Evolutionary conservation across 2,797 vertebrate genomes (phyloP).

Genomic region (Lophius americanus): DNA sequence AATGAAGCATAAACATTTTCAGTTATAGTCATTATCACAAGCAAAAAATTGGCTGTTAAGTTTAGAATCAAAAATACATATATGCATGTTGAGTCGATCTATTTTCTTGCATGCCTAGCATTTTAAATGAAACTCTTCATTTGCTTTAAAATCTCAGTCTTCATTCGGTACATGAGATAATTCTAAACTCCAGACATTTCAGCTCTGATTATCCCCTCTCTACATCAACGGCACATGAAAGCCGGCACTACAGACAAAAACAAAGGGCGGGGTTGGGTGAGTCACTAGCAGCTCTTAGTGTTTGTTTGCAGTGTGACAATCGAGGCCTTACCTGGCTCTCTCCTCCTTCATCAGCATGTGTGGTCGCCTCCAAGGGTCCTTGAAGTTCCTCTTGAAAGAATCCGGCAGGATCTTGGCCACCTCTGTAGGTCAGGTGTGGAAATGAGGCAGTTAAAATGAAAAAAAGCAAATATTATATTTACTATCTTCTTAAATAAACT

Average conservation of each 20-base stretch:
- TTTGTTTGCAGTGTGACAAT: constrained; percentile 28
- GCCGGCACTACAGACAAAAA: constrained; percentile 12
- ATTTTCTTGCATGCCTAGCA: not conserved
- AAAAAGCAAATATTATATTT: too few relatives aligned
- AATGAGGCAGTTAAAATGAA: constrained; percentile 8
- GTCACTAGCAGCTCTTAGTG: constrained; percentile 10
- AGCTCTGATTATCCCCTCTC: constrained; percentile 32
- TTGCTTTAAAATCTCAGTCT: not conserved
- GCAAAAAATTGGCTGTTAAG: not conserved
- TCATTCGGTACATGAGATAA: not conserved
- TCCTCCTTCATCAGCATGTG: constrained; percentile 82
- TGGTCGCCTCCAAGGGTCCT: constrained; percentile 86
- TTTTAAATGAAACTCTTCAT: not conserved
- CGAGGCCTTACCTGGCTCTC: constrained; percentile 78
- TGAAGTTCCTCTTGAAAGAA: constrained; percentile 87
- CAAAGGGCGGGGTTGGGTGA: constrained; percentile 26
- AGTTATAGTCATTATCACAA: not conserved
- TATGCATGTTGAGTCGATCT: not conserved
- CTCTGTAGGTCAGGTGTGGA: constrained; percentile 66
- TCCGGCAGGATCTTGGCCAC: constrained; percentile 88
- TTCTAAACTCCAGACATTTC: not conserved
- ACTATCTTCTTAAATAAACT: too few relatives aligned
- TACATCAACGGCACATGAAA: constrained; percentile 24
- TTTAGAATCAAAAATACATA: not conserved
- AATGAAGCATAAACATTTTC: not conserved